Base-by-base conservation (phyloP, 1,140 invertebrate genomes). In the Berghia stephanieae region DNA sequence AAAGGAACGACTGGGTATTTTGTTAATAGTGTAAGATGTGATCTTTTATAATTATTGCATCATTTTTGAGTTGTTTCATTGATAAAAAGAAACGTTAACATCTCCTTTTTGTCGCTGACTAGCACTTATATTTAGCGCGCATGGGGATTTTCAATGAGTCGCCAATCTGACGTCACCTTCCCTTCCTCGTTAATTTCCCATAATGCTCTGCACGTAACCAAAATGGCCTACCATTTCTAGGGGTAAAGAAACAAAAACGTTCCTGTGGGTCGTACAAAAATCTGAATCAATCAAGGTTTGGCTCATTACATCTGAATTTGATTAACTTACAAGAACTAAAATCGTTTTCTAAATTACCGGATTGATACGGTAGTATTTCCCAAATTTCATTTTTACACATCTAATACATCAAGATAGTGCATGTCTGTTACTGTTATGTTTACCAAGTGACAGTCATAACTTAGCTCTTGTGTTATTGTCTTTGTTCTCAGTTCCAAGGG, bases 371-470 rank as follows among this genome's bases (percentile, higher is more conserved):
- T 67, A 21, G 74, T 67, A 43, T 77, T 44, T 79, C 78, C 82
- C 82, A 82, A 81, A 81, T 82, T 82, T 83, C 81, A 76, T 83
- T 81, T 75, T 79, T 79, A 70, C 78, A 76, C 77, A 46, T 72
- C 74, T 66, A 68, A 73, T 42, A 79, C 74, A 69, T 57, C 24
- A 49, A 67, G 31, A 40, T 76, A 42, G 63, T 69, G 68, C 77
- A 55, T 24, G 44, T 16, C 40, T 55, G 21, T 46, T 21, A 67
- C 73, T n/a, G 34, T 44, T 13, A 34, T 52, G 36, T 42, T 79
- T 57, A 67, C 40, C 31, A 40, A 18, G 69, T 75, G 60, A 55
- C 24, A 18, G 38, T 27, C 69, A 68, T 73, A 27, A 55, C 21
- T 43, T 36, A 76, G n/a, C n/a, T n/a, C n/a, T n/a, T n/a, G n/a